Percentiles rank a stretch among this genome's conserved stretches.
Evolutionary conservation across 1,140 invertebrate genomes (phyloP).

Genomic region (Drosophila lacertosa): DNA sequence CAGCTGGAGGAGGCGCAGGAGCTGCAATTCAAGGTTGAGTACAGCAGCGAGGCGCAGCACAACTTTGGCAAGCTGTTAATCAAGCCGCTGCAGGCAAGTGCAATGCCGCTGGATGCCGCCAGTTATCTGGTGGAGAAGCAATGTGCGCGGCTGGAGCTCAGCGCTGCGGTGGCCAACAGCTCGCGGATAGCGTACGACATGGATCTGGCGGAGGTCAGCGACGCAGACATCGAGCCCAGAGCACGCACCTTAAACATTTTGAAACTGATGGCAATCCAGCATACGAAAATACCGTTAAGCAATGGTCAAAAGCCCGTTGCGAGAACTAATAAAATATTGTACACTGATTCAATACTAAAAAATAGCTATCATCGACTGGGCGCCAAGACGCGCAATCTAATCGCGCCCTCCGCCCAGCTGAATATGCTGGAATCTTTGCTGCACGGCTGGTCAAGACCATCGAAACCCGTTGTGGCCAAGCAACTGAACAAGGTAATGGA

Average conservation of each 20-base stretch:
- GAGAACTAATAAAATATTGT: too few relatives aligned
- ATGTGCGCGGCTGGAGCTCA: not conserved
- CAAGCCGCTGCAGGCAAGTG: not conserved
- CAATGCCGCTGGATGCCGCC: slow-evolving; percentile 10
- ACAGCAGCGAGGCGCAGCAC: not conserved
- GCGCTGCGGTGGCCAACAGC: too few relatives aligned
- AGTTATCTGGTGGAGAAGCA: slow-evolving; percentile 8
- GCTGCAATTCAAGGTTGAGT: not conserved
- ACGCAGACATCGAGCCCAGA: not conserved
- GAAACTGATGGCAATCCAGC: slow-evolving; percentile 9
- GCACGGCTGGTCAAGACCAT: not conserved
- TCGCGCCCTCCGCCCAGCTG: not conserved
- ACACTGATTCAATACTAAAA: not conserved
- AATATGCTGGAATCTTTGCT: not conserved
- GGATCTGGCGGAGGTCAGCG: slow-evolving; percentile 34
- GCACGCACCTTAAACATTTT: slow-evolving; percentile 3
- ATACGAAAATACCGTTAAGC: not conserved
- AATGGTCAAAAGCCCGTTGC: too few relatives aligned
- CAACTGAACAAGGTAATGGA: slow-evolving; percentile 22
- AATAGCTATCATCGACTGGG: not conserved
- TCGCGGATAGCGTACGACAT: not conserved
- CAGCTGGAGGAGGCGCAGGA: slow-evolving; percentile 8
- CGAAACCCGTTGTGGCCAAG: slow-evolving; percentile 14
- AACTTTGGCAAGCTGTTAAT: slow-evolving; percentile 43
- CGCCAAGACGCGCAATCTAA: not conserved